These are phyloP conservation scores for Caradrina kadenii DNA, from an alignment of 2,888 invertebrate species.

Conservation along the genomic window DNA sequence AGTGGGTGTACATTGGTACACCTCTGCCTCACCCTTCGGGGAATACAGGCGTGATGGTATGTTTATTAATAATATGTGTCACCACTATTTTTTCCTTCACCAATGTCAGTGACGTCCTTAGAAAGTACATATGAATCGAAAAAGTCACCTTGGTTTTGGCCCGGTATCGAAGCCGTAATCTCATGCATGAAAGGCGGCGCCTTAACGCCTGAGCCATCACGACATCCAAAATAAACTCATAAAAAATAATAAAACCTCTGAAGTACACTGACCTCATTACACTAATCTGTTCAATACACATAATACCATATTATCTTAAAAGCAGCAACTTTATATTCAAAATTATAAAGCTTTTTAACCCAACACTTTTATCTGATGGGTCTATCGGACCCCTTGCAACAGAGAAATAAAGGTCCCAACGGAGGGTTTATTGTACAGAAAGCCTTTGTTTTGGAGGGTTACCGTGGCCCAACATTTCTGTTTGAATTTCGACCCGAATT, in stretches of 20 bases:
- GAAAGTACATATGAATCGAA: no score
- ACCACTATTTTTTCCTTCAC: no score
- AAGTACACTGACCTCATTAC: conserved; percentile 17
- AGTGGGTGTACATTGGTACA: no score
- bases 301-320: conserved; percentile 26
- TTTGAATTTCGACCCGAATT: conserved; percentile 63
- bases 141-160: no score
- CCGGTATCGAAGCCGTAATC: no score
- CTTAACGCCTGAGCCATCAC: no score
- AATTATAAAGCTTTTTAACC: conserved; percentile 51
- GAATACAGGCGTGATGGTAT: no score
- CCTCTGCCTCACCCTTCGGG: no score
- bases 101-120: no score
- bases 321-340: conserved; percentile 25
- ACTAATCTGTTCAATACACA: conserved; percentile 18
- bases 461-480: conserved; percentile 64
- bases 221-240: neutral
- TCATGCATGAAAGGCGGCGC: no score
- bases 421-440: conserved; percentile 51
- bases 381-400: conserved; percentile 44
- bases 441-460: conserved; percentile 64
- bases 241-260: conserved; percentile 9
- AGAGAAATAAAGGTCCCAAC: conserved; percentile 52
- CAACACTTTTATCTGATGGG: conserved; percentile 52
- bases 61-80: no score